phyloP scores from a whole-genome alignment of 1,140 invertebrate genomes.

The Colletes latitarsis region DNA sequence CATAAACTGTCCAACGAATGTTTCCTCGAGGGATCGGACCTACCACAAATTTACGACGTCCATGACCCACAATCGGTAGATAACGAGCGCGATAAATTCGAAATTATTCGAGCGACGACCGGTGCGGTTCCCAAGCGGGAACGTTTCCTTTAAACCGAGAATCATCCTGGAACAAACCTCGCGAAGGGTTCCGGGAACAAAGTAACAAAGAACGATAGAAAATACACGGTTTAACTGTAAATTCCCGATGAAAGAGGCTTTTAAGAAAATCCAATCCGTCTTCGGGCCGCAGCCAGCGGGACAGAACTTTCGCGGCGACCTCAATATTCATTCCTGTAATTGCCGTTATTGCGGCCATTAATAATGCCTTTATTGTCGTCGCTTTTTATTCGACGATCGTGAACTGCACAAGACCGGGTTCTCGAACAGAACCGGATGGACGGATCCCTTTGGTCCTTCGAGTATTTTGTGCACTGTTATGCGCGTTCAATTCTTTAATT shows the following conservation, averaged over 20 bases:
- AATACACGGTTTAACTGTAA: background rate
- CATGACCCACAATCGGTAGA: too few relatives aligned
- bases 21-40: too few relatives aligned
- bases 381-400: conserved; percentile 9
- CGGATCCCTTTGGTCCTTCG: background rate
- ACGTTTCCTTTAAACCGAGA: too few relatives aligned
- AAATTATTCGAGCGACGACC: too few relatives aligned
- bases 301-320: background rate
- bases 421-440: background rate
- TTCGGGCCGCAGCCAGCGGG: background rate
- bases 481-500: too few relatives aligned
- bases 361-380: conserved; percentile 3
- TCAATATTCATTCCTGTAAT: conserved; percentile 20
- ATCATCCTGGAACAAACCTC: too few relatives aligned
- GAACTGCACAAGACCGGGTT: background rate
- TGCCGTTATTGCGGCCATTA: conserved; percentile 4
- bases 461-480: background rate
- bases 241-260: background rate
- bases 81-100: too few relatives aligned
- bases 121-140: too few relatives aligned
- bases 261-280: background rate
- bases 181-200: background rate
- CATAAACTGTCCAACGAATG: too few relatives aligned
- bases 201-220: background rate
- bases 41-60: too few relatives aligned